These are phyloP conservation scores for Meganola albula DNA, from an alignment of 2,888 invertebrate genomes.

Conservation along the genomic window DNA sequence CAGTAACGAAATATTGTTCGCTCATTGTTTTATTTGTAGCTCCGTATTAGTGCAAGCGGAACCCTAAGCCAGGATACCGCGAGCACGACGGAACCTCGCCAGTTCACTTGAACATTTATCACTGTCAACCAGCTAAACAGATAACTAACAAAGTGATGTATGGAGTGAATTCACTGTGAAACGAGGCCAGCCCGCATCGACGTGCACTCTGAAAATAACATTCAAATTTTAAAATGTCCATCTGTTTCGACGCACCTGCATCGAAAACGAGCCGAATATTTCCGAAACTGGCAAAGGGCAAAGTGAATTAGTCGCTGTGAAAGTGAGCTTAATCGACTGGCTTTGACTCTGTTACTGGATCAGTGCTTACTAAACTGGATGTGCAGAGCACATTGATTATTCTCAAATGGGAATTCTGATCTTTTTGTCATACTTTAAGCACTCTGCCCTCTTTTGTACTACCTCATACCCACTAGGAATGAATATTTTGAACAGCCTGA, in stretches of 20 bases:
- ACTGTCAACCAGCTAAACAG: conserved; percentile 58
- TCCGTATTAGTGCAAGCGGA: conserved; percentile 37
- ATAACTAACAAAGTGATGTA: conserved; percentile 65
- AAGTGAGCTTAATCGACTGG: conserved; percentile 19
- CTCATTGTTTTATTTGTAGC: no score
- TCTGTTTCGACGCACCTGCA: conserved; percentile 8
- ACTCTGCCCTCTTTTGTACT: no score
- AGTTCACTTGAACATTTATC: conserved; percentile 54
- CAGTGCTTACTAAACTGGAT: no score
- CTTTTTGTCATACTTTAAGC: no score
- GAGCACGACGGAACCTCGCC: conserved; percentile 32
- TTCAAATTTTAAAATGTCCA: conserved; percentile 21
- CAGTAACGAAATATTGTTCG: conserved; percentile 21
- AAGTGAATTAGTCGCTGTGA: conserved; percentile 18
- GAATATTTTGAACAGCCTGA: no score
- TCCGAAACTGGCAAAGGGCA: conserved; percentile 4
- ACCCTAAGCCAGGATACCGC: conserved; percentile 31
- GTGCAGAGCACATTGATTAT: no score
- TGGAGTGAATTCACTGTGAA: conserved; percentile 54
- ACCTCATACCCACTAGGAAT: no score
- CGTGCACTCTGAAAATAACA: conserved; percentile 30
- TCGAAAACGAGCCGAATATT: conserved; percentile 3
- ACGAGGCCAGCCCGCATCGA: conserved; percentile 37
- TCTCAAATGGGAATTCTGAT: no score
- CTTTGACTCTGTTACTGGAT: conserved; percentile 18